These are phyloP conservation scores for Pseudochirops corinnae DNA, from an alignment of 2,797 vertebrate species.

Conservation along the genomic window DNA sequence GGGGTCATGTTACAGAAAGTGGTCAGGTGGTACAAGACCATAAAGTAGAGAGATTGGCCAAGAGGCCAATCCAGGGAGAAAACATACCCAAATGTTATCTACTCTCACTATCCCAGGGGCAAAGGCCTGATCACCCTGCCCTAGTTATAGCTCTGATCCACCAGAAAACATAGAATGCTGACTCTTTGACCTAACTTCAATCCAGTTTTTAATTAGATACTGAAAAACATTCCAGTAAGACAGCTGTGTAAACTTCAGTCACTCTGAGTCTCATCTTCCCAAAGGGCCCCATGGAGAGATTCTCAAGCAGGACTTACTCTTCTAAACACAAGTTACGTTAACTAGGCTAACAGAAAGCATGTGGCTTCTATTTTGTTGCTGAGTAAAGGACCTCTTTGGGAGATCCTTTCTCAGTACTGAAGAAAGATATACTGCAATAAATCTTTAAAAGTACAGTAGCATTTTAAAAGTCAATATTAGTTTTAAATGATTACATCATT, in stretches of 20 bases:
- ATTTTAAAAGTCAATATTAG: slow-evolving; percentile 75
- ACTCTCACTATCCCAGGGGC: background rate
- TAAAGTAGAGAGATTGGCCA: background rate
- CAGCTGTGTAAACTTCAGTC: slow-evolving; percentile 8
- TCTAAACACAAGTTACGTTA: slow-evolving; percentile 24
- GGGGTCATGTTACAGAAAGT: background rate
- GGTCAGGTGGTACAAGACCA: background rate
- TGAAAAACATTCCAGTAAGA: background rate
- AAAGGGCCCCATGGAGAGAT: background rate
- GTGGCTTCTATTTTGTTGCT: slow-evolving; percentile 10
- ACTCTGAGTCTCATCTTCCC: background rate
- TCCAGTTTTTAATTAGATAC: slow-evolving; percentile 25
- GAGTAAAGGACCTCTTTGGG: slow-evolving; percentile 30
- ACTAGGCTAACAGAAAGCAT: slow-evolving; percentile 13
- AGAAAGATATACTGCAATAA: slow-evolving; percentile 3
- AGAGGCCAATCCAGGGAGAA: background rate
- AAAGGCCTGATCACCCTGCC: background rate
- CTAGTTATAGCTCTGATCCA: background rate
- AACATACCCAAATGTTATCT: background rate
- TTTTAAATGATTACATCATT: slow-evolving; percentile 73
- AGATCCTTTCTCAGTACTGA: slow-evolving; percentile 7
- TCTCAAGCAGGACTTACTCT: slow-evolving; percentile 4
- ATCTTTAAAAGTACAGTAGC: slow-evolving; percentile 65
- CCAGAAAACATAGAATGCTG: slow-evolving; percentile 50
- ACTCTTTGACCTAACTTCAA: slow-evolving; percentile 47